These are phyloP conservation scores for Furcifer pardalis DNA, from an alignment of 2,797 vertebrate genomes.

Conservation along the genomic window DNA sequence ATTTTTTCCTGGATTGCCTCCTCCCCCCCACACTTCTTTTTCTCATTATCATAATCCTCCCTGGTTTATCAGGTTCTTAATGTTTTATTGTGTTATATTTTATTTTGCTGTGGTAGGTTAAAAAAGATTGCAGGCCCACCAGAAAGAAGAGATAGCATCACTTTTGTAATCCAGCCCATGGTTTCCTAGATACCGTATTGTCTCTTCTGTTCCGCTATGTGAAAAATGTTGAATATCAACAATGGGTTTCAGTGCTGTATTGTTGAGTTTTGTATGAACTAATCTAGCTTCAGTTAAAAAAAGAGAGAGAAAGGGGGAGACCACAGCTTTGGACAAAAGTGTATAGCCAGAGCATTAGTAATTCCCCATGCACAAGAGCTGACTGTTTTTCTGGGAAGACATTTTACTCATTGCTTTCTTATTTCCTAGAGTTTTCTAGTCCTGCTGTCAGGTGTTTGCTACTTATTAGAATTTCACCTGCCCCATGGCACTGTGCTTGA, in stretches of 20 bases:
- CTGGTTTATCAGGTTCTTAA: slow-evolving; percentile 78
- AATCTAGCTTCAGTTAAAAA: slow-evolving; percentile 99
- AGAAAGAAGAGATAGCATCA: slow-evolving; percentile 96
- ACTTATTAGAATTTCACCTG: slow-evolving; percentile 73
- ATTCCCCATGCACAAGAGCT: slow-evolving; percentile 89
- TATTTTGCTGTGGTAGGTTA: slow-evolving; percentile 84
- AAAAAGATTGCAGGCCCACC: slow-evolving; percentile 94
- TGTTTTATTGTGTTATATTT: slow-evolving; percentile 78
- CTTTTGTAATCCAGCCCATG: slow-evolving; percentile 96
- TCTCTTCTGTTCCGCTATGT: slow-evolving; percentile 99
- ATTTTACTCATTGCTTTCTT: slow-evolving; percentile 79
- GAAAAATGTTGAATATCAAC: slow-evolving; percentile 99
- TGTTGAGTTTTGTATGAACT: slow-evolving; percentile 99
- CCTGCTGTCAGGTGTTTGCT: slow-evolving; percentile 80
- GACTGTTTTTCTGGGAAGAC: slow-evolving; percentile 87
- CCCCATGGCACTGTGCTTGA: slow-evolving; percentile 70
- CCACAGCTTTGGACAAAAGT: slow-evolving; percentile 98
- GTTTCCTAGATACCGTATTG: slow-evolving; percentile 99
- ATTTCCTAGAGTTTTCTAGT: slow-evolving; percentile 74
- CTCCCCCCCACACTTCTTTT: slow-evolving; percentile 53
- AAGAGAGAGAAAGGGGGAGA: slow-evolving; percentile 85
- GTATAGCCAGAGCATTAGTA: slow-evolving; percentile 97
- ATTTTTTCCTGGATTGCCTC: slow-evolving; percentile 59
- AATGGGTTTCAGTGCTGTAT: slow-evolving; percentile 99
- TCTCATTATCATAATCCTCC: slow-evolving; percentile 76